phyloP scores from a whole-genome alignment of 37 sponge, comb jelly and placozoan species.

The Diacarnus erythraeanus region DNA sequence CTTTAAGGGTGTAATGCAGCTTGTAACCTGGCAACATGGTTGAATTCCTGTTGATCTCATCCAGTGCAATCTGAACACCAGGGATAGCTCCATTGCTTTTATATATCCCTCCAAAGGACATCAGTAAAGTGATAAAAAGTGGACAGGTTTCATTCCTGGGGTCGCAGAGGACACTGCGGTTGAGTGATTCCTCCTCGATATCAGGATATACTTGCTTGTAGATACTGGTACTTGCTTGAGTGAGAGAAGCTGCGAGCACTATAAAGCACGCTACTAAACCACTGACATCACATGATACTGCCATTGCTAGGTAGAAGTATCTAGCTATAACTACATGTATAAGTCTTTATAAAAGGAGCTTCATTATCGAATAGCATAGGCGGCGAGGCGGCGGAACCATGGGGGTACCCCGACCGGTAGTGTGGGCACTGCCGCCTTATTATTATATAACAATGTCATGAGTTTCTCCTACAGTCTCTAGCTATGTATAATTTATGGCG shows the following conservation, averaged over 20 bases:
- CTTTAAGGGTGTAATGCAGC: conserved; percentile 25
- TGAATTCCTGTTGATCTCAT: conserved; percentile 25
- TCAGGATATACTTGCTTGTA: conserved; percentile 14
- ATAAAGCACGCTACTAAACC: neutral
- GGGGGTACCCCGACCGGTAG: too few relatives aligned
- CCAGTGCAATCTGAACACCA: conserved; percentile 37
- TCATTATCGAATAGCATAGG: too few relatives aligned
- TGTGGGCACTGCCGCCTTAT: too few relatives aligned
- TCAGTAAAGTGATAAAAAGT: conserved; percentile 13
- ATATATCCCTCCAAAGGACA: conserved; percentile 40
- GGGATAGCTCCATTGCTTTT: conserved; percentile 22
- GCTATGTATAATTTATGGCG: too few relatives aligned
- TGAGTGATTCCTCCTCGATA: neutral
- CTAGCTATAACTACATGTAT: too few relatives aligned
- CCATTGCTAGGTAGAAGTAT: neutral
- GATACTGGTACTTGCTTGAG: neutral
- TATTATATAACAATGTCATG: too few relatives aligned
- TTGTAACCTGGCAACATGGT: conserved; percentile 22
- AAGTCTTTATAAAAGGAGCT: too few relatives aligned
- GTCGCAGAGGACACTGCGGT: too few relatives aligned
- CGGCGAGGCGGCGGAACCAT: too few relatives aligned
- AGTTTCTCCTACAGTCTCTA: too few relatives aligned
- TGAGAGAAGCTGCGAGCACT: too few relatives aligned
- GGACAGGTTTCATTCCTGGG: neutral
- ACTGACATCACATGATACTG: neutral